phyloP scores from a whole-genome alignment of 2,888 invertebrate genomes.

The Ectobius pallidus region DNA sequence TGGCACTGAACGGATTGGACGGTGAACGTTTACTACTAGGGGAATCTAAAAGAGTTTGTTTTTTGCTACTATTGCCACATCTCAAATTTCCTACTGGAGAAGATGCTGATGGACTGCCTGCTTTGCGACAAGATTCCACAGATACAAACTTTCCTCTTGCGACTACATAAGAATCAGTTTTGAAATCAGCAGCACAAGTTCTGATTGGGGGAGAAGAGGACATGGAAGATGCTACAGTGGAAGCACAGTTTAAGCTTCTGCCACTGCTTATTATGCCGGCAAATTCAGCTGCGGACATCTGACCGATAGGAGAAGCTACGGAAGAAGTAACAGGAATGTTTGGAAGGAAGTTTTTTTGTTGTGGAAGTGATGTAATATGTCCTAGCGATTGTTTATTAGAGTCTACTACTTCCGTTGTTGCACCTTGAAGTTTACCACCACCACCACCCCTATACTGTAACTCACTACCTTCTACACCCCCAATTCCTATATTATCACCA shows the following conservation, averaged over 20 bases:
- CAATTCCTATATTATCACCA: neutral
- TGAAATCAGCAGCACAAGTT: slow-evolving; percentile 22
- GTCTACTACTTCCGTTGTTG: neutral
- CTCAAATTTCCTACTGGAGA: slow-evolving; percentile 27
- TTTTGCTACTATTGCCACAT: slow-evolving; percentile 10
- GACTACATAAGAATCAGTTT: slow-evolving; percentile 51
- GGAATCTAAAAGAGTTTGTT: slow-evolving; percentile 29
- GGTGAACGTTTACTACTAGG: slow-evolving; percentile 35
- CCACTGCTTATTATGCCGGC: too few species aligned
- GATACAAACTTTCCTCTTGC: slow-evolving; percentile 66
- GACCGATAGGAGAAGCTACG: too few species aligned
- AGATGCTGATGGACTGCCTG: slow-evolving; percentile 20
- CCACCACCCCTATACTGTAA: neutral
- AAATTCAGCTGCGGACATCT: too few species aligned
- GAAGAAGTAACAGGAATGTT: slow-evolving; percentile 55
- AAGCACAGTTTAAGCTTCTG: too few species aligned
- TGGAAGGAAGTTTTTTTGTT: slow-evolving; percentile 53
- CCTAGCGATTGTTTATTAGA: neutral
- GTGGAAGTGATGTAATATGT: neutral
- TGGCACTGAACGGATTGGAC: slow-evolving; percentile 19
- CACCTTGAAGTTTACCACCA: neutral
- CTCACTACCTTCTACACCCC: neutral
- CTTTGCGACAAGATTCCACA: slow-evolving; percentile 54
- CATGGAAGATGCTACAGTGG: neutral
- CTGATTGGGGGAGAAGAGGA: neutral